Conservation (phyloP, 2,113 vertebrate genomes). For the Ciconia maguari region DNA sequence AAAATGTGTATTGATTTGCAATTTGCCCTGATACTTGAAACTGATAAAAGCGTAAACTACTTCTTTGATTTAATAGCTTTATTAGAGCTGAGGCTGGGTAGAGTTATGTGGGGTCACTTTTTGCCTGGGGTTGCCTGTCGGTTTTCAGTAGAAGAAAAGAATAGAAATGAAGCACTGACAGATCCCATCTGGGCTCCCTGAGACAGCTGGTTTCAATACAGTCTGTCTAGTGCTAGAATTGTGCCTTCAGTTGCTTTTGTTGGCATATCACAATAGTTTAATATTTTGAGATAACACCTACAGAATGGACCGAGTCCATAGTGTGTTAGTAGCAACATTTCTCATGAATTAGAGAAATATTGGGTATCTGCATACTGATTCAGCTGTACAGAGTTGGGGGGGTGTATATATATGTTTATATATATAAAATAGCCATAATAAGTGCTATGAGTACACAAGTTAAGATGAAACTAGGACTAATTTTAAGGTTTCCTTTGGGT, state of each 20-base stretch:
- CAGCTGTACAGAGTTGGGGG: not conserved
- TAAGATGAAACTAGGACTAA: not conserved
- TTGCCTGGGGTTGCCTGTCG: slow-evolving; percentile 47
- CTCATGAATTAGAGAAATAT: not conserved
- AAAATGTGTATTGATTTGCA: slow-evolving; percentile 55
- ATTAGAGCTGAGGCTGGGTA: slow-evolving; percentile 23
- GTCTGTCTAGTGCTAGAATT: slow-evolving; percentile 43
- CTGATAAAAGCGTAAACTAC: slow-evolving; percentile 38
- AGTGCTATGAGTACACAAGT: not conserved
- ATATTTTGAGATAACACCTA: slow-evolving; percentile 48
- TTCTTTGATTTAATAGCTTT: slow-evolving; percentile 43
- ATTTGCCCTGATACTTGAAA: slow-evolving; percentile 25
- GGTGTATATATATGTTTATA: not conserved
- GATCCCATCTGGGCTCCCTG: slow-evolving; percentile 46
- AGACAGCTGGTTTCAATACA: slow-evolving; percentile 58
- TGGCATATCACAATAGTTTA: slow-evolving; percentile 39
- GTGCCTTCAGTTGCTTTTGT: slow-evolving; percentile 52
- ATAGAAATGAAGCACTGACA: slow-evolving; percentile 55
- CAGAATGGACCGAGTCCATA: not conserved
- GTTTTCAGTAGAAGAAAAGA: slow-evolving; percentile 62
- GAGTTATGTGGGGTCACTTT: slow-evolving; percentile 46
- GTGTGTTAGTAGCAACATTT: not conserved
- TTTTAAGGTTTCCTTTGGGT: not conserved
- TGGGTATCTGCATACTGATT: not conserved
- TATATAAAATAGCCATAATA: not conserved